phyloP scores from a whole-genome alignment of 2,113 vertebrate species.

The Paraplagusia blochii region DNA sequence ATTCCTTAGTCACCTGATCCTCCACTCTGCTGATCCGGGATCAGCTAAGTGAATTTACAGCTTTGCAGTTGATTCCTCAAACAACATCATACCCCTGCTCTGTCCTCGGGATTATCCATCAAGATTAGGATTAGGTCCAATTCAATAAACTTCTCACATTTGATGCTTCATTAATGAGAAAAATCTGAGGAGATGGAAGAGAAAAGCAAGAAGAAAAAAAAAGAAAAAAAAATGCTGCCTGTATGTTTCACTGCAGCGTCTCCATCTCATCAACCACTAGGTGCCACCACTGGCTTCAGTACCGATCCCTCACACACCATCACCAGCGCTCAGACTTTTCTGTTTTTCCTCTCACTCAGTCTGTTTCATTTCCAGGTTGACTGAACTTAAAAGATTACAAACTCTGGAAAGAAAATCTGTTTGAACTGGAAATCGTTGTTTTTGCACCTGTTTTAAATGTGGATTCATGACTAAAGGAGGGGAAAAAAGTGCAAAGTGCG shows the following conservation, averaged over 20 bases:
- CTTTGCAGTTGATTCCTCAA: neutral
- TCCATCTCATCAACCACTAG: slow-evolving; percentile 62
- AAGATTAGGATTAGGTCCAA: too few relatives aligned
- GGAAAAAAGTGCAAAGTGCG: slow-evolving; percentile 10
- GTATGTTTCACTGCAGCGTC: slow-evolving; percentile 18
- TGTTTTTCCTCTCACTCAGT: too few relatives aligned
- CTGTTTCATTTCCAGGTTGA: neutral
- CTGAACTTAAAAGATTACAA: neutral
- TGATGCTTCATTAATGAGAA: neutral
- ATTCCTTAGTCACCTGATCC: slow-evolving; percentile 70
- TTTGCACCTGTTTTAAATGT: slow-evolving; percentile 16
- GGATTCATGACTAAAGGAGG: neutral
- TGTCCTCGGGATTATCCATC: too few relatives aligned
- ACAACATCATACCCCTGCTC: neutral
- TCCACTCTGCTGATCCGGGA: slow-evolving; percentile 38
- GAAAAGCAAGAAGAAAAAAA: neutral
- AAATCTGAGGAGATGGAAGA: neutral
- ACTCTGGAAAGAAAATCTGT: neutral
- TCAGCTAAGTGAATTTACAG: slow-evolving; percentile 28
- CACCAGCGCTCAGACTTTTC: neutral
- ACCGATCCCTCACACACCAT: slow-evolving; percentile 9
- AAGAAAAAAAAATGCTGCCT: neutral
- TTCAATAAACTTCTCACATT: neutral
- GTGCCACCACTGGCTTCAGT: slow-evolving; percentile 62
- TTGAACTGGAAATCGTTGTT: neutral